Evolutionary conservation across 1,140 invertebrate species (phyloP).

Genomic region (Rhizoglyphus robini): DNA sequence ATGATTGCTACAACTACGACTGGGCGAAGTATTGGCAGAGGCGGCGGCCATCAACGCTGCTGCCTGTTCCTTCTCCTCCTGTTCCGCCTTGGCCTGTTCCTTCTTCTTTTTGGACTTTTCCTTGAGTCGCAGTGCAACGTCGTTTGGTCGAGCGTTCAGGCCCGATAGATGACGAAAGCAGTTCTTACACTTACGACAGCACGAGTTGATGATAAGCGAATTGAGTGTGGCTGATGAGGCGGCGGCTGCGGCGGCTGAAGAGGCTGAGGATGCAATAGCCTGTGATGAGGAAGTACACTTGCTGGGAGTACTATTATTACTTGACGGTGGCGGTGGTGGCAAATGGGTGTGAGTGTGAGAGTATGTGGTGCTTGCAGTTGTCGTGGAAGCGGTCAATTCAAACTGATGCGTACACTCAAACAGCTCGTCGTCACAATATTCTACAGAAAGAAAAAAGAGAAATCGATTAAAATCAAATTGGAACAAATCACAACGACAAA

Average conservation of each 20-base stretch:
- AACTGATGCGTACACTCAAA: too few relatives aligned
- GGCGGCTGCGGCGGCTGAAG: background rate
- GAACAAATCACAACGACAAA: too few relatives aligned
- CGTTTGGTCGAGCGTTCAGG: background rate
- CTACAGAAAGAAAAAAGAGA: too few relatives aligned
- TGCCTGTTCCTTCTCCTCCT: background rate
- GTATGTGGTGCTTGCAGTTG: background rate
- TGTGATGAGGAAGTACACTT: background rate
- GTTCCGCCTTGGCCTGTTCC: background rate
- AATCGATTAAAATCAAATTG: too few relatives aligned
- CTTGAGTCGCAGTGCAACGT: background rate
- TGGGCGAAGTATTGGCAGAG: background rate
- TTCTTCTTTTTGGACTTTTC: constrained; percentile 12
- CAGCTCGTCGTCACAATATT: too few relatives aligned
- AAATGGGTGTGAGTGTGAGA: background rate
- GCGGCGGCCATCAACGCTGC: background rate
- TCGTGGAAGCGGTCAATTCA: background rate
- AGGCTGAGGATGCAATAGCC: background rate
- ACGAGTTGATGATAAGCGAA: background rate
- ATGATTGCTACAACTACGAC: background rate
- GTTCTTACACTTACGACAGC: background rate
- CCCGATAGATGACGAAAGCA: background rate
- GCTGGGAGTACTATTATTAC: background rate
- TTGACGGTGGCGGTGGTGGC: background rate
- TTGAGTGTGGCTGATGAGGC: background rate